Evolutionary conservation across 2,113 vertebrate genomes (phyloP).

Genomic region (Microcebus jonahi): DNA sequence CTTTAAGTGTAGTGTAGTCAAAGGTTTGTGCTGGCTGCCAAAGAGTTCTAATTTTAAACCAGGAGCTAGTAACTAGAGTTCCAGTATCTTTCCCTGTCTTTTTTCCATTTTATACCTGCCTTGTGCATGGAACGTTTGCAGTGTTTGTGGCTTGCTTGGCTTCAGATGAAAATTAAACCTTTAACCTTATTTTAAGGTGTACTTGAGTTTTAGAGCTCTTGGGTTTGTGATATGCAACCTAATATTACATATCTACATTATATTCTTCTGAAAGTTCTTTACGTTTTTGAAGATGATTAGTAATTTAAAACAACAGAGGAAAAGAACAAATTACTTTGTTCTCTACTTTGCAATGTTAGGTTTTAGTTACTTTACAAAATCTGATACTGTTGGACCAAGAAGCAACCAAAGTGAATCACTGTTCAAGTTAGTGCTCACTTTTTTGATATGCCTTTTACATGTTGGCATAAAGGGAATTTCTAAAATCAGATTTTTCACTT

Average conservation of each 20-base stretch:
- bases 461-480: conserved; percentile 3
- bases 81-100: background rate
- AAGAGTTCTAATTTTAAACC: conserved; percentile 52
- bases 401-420: conserved; percentile 19
- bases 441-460: background rate
- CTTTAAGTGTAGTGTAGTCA: background rate
- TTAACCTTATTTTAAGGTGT: conserved; percentile 15
- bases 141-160: background rate
- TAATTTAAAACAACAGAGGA: conserved; percentile 25
- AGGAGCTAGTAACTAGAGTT: conserved; percentile 10
- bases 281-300: background rate
- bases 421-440: background rate
- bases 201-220: conserved; percentile 32
- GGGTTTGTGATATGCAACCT: conserved; percentile 8
- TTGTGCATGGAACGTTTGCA: background rate
- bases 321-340: background rate
- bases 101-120: background rate
- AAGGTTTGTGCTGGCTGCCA: conserved; percentile 16
- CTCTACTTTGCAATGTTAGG: conserved; percentile 24
- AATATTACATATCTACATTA: background rate
- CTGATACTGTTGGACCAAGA: background rate
- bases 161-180: background rate
- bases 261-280: background rate
- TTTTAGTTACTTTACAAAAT: conserved; percentile 45
- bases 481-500: background rate